Percentiles rank a stretch among this genome's conserved stretches.
These are phyloP conservation scores for Lateolabrax maculatus DNA, from an alignment of 2,797 vertebrate genomes.

Conservation along the genomic window DNA sequence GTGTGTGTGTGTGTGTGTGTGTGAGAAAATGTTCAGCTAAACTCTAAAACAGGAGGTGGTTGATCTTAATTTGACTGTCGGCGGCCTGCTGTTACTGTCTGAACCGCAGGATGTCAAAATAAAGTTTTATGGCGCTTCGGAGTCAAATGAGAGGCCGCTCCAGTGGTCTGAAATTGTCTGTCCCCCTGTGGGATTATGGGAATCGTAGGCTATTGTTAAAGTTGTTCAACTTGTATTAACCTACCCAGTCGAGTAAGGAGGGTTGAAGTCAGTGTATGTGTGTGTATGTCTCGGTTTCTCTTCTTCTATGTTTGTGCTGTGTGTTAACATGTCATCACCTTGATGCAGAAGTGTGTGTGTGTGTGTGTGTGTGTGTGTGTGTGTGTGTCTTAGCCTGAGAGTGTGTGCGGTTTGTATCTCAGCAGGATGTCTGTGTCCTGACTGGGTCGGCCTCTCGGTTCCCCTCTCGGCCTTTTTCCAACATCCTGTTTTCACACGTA, in stretches of 20 bases:
- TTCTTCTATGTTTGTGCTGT: background rate
- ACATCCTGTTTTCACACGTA: constrained; percentile 71
- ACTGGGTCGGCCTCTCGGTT: constrained; percentile 65
- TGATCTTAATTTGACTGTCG: constrained; percentile 15
- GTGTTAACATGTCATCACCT: constrained; percentile 39
- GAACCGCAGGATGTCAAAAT: constrained; percentile 35
- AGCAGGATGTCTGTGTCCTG: constrained; percentile 77
- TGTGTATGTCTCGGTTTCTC: constrained; percentile 1
- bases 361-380: constrained; percentile 23
- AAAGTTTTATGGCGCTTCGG: constrained; percentile 7
- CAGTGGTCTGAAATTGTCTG: background rate
- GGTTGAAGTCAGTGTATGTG: constrained; percentile 27
- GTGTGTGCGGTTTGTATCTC: constrained; percentile 19
- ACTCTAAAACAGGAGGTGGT: constrained; percentile 26
- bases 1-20: constrained; percentile 18
- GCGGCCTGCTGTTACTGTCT: constrained; percentile 16
- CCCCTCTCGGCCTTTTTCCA: constrained; percentile 37
- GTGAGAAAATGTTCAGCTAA: background rate
- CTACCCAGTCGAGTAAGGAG: constrained; percentile 16
- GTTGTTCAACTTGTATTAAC: constrained; percentile 5
- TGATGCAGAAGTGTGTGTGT: constrained; percentile 10
- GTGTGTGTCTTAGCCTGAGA: constrained; percentile 1
- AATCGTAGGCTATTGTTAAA: constrained; percentile 64
- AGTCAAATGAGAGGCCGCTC: constrained; percentile 32
- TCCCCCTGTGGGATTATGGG: constrained; percentile 59